Base-by-base conservation (phyloP, 2,888 invertebrate species). In the Pachydiplax longipennis region DNA sequence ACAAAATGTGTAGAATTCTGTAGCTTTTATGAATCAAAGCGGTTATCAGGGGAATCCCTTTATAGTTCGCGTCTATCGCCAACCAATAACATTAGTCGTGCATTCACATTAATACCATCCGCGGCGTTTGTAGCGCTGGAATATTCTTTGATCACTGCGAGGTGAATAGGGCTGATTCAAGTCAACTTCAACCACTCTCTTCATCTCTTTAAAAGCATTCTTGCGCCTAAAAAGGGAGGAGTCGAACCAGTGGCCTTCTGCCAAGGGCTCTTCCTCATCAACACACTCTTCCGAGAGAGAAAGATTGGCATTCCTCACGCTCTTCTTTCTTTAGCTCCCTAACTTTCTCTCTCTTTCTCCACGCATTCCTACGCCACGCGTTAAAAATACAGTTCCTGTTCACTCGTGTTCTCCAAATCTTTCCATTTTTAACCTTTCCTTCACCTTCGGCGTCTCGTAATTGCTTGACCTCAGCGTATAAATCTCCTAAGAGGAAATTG, bases 161-260 rank as follows among this genome's bases (percentile, higher is more conserved):
- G 53, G 18, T 15, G 18, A 53, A 53, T 53, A 53, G 53, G 53
- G 18, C 4, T 53, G 82, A 53, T 83, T 53, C 31, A 25, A 53
- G 53, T 53, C 87, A 18, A 8, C 37, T 31, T 0, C 2, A n/a
- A 15, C 83, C 58, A 18, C 53, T 10, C 53, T 44, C 35, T 31
- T 13, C 58, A 13, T 53, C n/a, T 58, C 35, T 53, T 22, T 82
- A 44, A 31, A 53, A 61, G 61, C 37, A 53, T 53, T 18, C 53
- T 61, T n/a, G 65, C 87, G 37, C 61, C 87, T 58, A 61, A 65
- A 61, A 87, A 65, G 37, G 87, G 87, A 65, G 87, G 87, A 87
- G 87, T 87, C 87, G 87, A 61, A 87, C 87, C 37, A n/a, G 61
- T 87, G 87, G 87, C 87, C 87, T 12, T 61, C 37, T 31, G 87